These are phyloP conservation scores for Trichopria drosophilae DNA, from an alignment of 2,888 invertebrate species.

Conservation along the genomic window DNA sequence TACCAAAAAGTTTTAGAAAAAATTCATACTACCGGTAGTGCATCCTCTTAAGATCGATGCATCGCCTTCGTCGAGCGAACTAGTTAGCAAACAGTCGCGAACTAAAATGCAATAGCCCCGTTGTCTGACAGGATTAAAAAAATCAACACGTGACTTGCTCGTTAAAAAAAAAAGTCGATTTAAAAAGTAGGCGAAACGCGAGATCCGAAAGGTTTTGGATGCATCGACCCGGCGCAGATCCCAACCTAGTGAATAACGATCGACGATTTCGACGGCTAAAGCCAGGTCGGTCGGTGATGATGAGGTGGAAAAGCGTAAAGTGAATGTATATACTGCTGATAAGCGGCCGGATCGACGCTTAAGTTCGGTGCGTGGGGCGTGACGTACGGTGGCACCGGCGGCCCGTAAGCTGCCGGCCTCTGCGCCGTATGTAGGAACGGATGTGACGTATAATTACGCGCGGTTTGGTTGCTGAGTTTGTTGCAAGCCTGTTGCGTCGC, in stretches of 20 bases:
- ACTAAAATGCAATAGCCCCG: too few relatives aligned
- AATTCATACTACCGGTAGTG: too few relatives aligned
- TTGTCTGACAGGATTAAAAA: too few relatives aligned
- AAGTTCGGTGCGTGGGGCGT: slow-evolving; percentile 53
- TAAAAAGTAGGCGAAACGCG: not conserved
- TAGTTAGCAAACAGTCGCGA: too few relatives aligned
- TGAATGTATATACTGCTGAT: slow-evolving; percentile 56
- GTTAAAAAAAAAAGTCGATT: not conserved
- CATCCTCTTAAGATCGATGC: too few relatives aligned
- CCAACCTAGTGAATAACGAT: too few relatives aligned
- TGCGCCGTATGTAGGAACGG: slow-evolving; percentile 54
- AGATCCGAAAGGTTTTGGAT: not conserved
- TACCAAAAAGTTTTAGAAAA: too few relatives aligned
- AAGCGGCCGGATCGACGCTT: slow-evolving; percentile 53
- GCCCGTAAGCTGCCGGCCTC: slow-evolving; percentile 50
- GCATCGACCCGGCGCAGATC: not conserved
- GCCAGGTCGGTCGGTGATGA: slow-evolving; percentile 56
- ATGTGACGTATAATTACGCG: slow-evolving; percentile 51
- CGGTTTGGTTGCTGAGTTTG: slow-evolving; percentile 49
- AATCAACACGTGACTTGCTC: too few relatives aligned
- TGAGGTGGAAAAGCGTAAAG: slow-evolving; percentile 53
- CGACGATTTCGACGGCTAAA: slow-evolving; percentile 48
- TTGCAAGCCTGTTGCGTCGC: slow-evolving; percentile 47
- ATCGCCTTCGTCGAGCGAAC: too few relatives aligned
- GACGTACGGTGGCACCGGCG: slow-evolving; percentile 54